Evolutionary conservation across 2,113 vertebrate genomes (phyloP), one percentile per base, ranked within the genome.

Genomic region (Siniperca knerii): DNA sequence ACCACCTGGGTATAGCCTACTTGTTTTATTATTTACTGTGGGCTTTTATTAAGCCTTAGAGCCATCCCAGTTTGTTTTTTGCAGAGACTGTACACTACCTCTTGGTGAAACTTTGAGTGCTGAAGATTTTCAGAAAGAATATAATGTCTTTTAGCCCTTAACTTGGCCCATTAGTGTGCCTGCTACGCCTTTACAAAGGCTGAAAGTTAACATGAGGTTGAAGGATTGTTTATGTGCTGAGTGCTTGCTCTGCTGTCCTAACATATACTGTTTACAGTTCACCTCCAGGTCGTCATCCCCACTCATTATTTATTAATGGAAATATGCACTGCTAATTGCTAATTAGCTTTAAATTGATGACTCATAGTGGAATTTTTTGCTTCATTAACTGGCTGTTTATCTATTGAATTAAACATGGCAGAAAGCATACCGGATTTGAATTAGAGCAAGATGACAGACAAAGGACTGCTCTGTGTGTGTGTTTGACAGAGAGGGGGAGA

Each of bases 311-410:
- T 89, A 90, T 91, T 90, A 81, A 92, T 84, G 82, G 65, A 70
- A 90, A 91, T 88, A 58, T 52, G 77, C 50, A 1, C 66, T 8
- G 83, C 90, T 93, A 92, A 92, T 92, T 90, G 77, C 83, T 89
- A 92, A 94, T 89, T 90, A 90, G 84, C 62, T 82, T 75, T 60
- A 87, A 90, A 93, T 83, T 86, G 87, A 93, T 93, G 90, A 92
- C 73, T 92, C 83, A 79, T 65, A n/a, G 83, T 42, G 9, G 18
- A 79, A 78, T 86, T 82, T 88, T 82, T 79, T 77, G 83, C 85
- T 86, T 91, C 85, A 89, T 91, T 90, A 87, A 90, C 83, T 48
- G 74, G 33, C 76, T 91, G 90, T 93, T 93, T 90, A 80, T 92
- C 79, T 84, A 55, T 25, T 92, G 83, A 90, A 92, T 94, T 89